Base-by-base conservation (phyloP, 2,888 invertebrate species). In the Hemithea aestivaria region DNA sequence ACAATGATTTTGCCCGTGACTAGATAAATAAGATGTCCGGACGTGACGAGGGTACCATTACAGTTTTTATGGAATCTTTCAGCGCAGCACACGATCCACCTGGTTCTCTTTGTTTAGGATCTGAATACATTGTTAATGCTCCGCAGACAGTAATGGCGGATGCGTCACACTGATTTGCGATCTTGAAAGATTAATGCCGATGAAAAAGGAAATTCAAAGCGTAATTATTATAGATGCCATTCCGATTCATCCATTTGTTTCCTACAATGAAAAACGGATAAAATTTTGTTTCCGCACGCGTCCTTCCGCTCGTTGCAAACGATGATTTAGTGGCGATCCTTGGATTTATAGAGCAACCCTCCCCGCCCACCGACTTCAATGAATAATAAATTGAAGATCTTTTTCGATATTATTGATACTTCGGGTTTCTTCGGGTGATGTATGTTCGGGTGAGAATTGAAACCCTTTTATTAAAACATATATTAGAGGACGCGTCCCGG, bases 391-490 rank as follows among this genome's bases (percentile, higher is more conserved):
- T 82, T 73, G 76, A 73, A 80, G 76, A 76, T 81, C 78, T 79
- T 79, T 75, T 70, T 64, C 71, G 74, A 74, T 81, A 80, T 79
- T 80, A 81, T 80, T 79, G 83, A 82, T 80, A 83, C 77, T 76
- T 71, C 60, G 79, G 77, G 73, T 70, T 72, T 76, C 68, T 69
- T 58, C 63, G 53, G 52, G 73, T 81, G 81, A 83, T 79, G 68
- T 80, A 84, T 76, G 79, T 73, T 70, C 71, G 73, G 75, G 74
- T 68, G 76, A 69, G 77, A 80, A 76, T 80, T 80, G 81, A 77
- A 82, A 82, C 80, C 82, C 82, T 85, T 85, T 85, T 85, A 85
- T 87, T 85, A 85, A 85, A 83, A 80, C 85, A 85, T 85, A 85
- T 83, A 85, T 87, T 84, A 84, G 65, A 62, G 66, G 70, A 73